phyloP scores from a whole-genome alignment of 1,140 invertebrate species.

The Sycophaga agraensis region DNA sequence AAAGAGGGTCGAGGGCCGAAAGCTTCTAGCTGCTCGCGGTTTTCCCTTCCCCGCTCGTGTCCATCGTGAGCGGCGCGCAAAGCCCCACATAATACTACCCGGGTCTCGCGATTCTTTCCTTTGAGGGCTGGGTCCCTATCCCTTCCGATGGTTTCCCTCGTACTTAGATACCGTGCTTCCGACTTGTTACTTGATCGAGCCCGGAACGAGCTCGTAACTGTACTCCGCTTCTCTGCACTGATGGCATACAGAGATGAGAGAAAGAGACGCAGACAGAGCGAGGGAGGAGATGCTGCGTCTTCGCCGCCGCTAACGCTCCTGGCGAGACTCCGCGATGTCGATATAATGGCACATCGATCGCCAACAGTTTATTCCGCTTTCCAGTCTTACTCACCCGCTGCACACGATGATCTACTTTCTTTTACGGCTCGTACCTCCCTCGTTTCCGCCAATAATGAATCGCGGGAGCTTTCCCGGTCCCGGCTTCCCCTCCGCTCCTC shows the following conservation, averaged over 20 bases:
- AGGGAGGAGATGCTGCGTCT: too few relatives aligned
- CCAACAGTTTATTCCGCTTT: background rate
- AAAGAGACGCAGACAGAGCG: background rate
- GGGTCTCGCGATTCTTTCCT: conserved; percentile 13
- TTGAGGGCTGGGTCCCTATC: conserved; percentile 10
- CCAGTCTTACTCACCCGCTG: too few relatives aligned
- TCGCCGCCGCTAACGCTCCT: too few relatives aligned
- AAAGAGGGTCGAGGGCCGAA: too few relatives aligned
- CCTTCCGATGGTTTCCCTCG: conserved; percentile 26
- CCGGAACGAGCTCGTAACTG: conserved; percentile 13
- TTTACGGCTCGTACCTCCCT: too few relatives aligned
- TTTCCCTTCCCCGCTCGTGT: conserved; percentile 21
- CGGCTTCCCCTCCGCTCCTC: too few relatives aligned
- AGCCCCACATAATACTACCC: too few relatives aligned
- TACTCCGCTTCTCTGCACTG: background rate
- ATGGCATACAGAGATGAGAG: background rate
- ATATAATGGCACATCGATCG: conserved; percentile 23
- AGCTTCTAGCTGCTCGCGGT: too few relatives aligned
- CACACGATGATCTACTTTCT: too few relatives aligned
- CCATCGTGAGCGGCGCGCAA: too few relatives aligned
- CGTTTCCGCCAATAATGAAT: too few relatives aligned
- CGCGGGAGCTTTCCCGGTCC: too few relatives aligned
- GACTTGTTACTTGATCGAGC: conserved; percentile 30
- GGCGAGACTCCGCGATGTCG: conserved; percentile 10
- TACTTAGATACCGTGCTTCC: conserved; percentile 31